Percentiles rank a stretch among this genome's conserved stretches.
phyloP scores from a whole-genome alignment of 2,113 vertebrate genomes.

The Coptodon rendalli region DNA sequence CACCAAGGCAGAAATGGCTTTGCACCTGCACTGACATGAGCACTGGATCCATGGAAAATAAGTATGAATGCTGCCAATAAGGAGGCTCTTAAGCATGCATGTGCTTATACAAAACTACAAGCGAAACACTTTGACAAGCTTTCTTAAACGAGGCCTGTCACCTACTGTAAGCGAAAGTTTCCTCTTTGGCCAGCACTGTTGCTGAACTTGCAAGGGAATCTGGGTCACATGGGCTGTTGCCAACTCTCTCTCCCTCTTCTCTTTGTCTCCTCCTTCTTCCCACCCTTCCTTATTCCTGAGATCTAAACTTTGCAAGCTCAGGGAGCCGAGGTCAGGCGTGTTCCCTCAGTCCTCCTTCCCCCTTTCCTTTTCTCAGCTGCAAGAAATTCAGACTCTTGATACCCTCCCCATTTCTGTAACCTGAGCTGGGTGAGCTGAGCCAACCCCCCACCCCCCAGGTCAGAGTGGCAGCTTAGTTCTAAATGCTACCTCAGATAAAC shows the following conservation, averaged over 20 bases:
- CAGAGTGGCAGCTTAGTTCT: not conserved
- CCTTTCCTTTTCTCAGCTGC: constrained; percentile 6
- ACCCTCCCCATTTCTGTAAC: constrained; percentile 46
- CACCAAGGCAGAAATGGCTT: not conserved
- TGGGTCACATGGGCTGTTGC: constrained; percentile 42
- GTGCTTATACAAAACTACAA: not conserved
- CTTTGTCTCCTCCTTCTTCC: not conserved
- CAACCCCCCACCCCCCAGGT: not conserved
- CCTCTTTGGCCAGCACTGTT: not conserved
- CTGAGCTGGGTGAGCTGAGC: not conserved
- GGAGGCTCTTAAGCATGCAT: not conserved
- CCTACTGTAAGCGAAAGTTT: constrained; percentile 10
- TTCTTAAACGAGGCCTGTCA: not conserved
- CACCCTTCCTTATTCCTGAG: constrained; percentile 16
- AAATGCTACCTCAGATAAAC: constrained; percentile 17
- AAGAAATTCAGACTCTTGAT: constrained; percentile 6
- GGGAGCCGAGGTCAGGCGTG: constrained; percentile 17
- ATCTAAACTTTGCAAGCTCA: constrained; percentile 24
- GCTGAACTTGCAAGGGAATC: constrained; percentile 21
- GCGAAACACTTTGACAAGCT: not conserved
- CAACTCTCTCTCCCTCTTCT: not conserved
- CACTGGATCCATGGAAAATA: not conserved
- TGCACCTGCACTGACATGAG: not conserved
- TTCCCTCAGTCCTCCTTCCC: not conserved
- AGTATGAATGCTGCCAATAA: not conserved